Percentiles rank a stretch among this genome's conserved stretches.
These are phyloP conservation scores for Acipenser oxyrinchus DNA, from an alignment of 2,797 vertebrate genomes.

Conservation along the genomic window DNA sequence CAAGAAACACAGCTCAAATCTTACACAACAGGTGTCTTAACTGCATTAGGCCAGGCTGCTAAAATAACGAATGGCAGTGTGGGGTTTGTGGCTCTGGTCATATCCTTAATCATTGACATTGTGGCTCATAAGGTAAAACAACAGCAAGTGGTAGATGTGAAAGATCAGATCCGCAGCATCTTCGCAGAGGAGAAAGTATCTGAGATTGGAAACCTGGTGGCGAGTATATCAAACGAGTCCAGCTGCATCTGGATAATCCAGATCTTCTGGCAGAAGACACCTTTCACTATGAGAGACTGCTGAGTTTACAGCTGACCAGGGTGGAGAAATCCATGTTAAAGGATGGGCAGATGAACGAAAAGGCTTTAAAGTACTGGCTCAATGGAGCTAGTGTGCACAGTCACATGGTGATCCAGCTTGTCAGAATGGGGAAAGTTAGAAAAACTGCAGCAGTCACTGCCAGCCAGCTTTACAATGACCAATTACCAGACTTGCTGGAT, in stretches of 20 bases:
- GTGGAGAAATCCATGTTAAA: constrained; percentile 18
- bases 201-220: constrained; percentile 9
- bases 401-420: constrained; percentile 15
- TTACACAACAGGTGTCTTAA: not conserved
- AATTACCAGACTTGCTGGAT: too few species aligned
- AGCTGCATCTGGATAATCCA: not conserved
- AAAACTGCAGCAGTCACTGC: not conserved
- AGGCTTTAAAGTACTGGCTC: constrained; percentile 7
- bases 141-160: too few species aligned
- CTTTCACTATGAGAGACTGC: not conserved
- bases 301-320: constrained; percentile 9
- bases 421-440: not conserved
- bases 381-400: constrained; percentile 14
- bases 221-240: constrained; percentile 10
- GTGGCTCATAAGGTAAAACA: not conserved
- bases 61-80: constrained; percentile 6
- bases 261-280: not conserved
- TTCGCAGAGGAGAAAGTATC: constrained; percentile 18
- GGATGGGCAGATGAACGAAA: constrained; percentile 4
- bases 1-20: not conserved
- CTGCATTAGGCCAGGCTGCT: not conserved
- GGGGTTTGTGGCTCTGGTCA: constrained; percentile 11
- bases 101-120: constrained; percentile 15
- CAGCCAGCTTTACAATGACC: not conserved
- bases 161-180: not conserved